A percentile compares a stretch with the other conserved stretches of the same genome.
phyloP scores from a whole-genome alignment of 2,113 vertebrate species.

The Herpetotheres cachinnans region DNA sequence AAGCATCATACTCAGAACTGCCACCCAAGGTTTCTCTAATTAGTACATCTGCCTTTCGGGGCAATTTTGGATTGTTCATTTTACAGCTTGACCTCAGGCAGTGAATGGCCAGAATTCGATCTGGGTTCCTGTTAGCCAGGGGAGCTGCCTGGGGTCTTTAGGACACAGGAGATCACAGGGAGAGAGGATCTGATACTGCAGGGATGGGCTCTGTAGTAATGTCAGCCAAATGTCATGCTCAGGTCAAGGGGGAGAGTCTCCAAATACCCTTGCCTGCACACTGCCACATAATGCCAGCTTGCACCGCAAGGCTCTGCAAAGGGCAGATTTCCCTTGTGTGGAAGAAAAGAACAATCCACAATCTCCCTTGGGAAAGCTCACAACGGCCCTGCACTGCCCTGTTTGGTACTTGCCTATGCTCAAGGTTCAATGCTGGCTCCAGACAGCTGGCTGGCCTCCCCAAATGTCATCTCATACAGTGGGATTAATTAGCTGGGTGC shows the following conservation, averaged over 20 bases:
- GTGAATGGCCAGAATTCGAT: neutral
- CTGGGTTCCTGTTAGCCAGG: neutral
- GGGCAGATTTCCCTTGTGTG: neutral
- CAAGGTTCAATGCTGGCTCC: neutral
- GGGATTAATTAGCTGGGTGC: neutral
- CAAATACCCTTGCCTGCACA: neutral
- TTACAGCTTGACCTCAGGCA: slow-evolving; percentile 34
- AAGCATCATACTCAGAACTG: neutral
- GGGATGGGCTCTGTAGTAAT: neutral
- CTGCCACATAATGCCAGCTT: neutral
- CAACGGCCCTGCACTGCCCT: neutral
- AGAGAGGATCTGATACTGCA: neutral
- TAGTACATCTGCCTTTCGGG: slow-evolving; percentile 48
- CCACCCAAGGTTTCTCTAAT: slow-evolving; percentile 53
- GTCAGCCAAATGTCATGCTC: neutral
- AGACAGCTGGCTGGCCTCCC: neutral
- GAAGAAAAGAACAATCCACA: neutral
- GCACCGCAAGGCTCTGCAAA: neutral
- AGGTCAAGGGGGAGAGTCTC: neutral
- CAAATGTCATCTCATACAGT: rapidly evolving
- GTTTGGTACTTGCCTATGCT: rapidly evolving
- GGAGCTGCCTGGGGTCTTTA: neutral
- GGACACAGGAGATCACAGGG: neutral
- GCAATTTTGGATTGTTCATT: neutral
- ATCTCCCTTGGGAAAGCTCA: neutral